Evolutionary conservation across 2,797 vertebrate genomes (phyloP).

Genomic region (Pelochelys cantorii): DNA sequence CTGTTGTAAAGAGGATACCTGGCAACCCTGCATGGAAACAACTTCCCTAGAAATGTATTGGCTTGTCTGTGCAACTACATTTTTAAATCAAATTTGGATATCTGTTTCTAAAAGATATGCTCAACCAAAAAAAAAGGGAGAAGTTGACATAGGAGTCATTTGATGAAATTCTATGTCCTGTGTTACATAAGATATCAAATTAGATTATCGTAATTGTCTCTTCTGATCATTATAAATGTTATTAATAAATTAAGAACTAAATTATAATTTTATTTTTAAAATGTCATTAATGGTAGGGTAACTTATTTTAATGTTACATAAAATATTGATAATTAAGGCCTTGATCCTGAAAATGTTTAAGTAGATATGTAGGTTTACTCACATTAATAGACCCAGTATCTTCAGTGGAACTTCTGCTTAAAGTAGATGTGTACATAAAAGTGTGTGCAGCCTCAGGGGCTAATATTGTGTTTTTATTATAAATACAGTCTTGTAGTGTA

Average conservation of each 20-base stretch:
- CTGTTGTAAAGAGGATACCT: too few relatives aligned
- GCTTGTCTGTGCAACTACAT: too few relatives aligned
- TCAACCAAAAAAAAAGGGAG: background rate
- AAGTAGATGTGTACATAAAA: background rate
- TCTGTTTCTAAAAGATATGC: background rate
- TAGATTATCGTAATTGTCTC: background rate
- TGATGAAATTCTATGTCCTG: background rate
- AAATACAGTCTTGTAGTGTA: background rate
- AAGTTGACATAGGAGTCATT: background rate
- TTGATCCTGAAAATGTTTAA: background rate
- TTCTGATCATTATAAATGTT: background rate
- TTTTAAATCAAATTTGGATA: background rate
- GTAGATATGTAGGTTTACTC: background rate
- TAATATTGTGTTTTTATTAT: background rate
- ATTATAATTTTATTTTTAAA: background rate
- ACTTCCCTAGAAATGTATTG: too few relatives aligned
- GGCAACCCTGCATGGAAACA: too few relatives aligned
- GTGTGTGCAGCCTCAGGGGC: background rate
- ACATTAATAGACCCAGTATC: background rate
- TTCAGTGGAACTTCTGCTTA: background rate
- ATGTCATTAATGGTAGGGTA: background rate
- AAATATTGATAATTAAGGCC: background rate
- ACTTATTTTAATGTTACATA: background rate
- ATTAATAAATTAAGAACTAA: background rate
- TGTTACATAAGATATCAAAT: background rate